Evolutionary conservation across 2,797 vertebrate species (phyloP), one percentile per base, ranked within the genome.

Genomic region (Phaenicophaeus curvirostris): DNA sequence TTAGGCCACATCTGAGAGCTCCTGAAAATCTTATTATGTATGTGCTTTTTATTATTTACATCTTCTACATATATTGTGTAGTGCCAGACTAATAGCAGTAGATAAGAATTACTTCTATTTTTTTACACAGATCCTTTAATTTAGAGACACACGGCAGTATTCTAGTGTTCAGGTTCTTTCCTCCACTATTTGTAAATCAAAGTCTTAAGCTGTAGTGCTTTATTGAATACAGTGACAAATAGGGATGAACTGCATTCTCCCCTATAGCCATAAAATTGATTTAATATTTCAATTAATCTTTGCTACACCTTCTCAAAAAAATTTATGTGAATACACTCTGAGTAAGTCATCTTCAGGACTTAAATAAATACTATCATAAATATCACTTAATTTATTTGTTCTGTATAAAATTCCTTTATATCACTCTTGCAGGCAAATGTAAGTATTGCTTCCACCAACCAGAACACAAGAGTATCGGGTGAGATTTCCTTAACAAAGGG

Each of bases 211-310:
- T 58, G 84, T 66, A 78, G 85, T 87, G 80, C 82, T 88, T 93
- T 92, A 90, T 66, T 87, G 82, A 94, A 80, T 91, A 79, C 53
- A 69, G 78, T 94, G 95, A 97, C 92, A 95, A 93, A 96, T 87
- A 91, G 59, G 62, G 67, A 92, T 92, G 93, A 96, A 94, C 93
- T 90, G 62, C 66, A 91, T 95, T 94, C 92, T 96, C 86, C 74
- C 33, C 5, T 83, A 74, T 15, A 62, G 85, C 75, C 67, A 92
- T 94, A 96, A 96, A 95, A 80, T 66, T 97, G 96, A 97, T 97
- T 96, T 97, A 96, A 94, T 96, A 95, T 97, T 97, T 97, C 96
- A 96, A 92, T 97, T 97, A 96, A 96, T 97, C 95, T 97, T 92
- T 82, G 91, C 92, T 97, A 88, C 65, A 87, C 89, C 67, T 95